Conservation (phyloP, 2,888 invertebrate genomes). For the Caenorhabditis japonica region DNA sequence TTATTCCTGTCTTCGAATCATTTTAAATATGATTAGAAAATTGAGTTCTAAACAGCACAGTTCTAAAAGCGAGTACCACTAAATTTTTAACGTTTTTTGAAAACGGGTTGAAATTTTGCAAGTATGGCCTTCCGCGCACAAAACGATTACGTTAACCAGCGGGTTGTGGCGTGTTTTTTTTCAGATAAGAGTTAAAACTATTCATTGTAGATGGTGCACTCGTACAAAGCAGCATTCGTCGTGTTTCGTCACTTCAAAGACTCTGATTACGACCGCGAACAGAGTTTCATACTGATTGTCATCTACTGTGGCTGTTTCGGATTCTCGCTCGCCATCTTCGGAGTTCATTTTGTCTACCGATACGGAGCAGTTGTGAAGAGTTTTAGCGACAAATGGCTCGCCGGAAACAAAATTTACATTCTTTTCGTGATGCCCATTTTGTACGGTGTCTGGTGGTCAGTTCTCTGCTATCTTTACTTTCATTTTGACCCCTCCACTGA, state of each 20-base stretch:
- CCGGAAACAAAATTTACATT: constrained; percentile 27
- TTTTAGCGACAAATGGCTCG: constrained; percentile 26
- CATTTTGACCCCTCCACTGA: constrained; percentile 27
- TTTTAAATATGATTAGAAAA: too few species aligned
- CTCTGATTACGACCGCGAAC: constrained; percentile 25
- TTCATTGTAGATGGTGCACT: constrained; percentile 24
- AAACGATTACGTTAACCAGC: too few species aligned
- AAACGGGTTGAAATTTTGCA: too few species aligned
- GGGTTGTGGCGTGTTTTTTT: too few species aligned
- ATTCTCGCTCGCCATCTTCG: constrained; percentile 35
- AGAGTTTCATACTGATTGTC: constrained; percentile 24
- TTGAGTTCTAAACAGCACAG: too few species aligned
- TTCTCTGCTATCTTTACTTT: constrained; percentile 36
- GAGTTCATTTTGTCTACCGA: constrained; percentile 35
- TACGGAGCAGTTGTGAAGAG: constrained; percentile 34
- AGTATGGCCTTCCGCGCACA: too few species aligned
- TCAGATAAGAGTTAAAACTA: too few species aligned
- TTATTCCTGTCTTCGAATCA: too few species aligned
- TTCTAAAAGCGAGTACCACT: too few species aligned
- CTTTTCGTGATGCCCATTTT: constrained; percentile 37
- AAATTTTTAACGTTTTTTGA: too few species aligned
- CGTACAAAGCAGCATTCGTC: constrained; percentile 28
- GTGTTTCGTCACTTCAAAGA: constrained; percentile 27
- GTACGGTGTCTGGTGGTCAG: constrained; percentile 32
- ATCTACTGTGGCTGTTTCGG: constrained; percentile 42